Percentiles rank a stretch among this genome's conserved stretches.
phyloP scores from a whole-genome alignment of 2,113 vertebrate genomes.

The Potamarius usumacintae region DNA sequence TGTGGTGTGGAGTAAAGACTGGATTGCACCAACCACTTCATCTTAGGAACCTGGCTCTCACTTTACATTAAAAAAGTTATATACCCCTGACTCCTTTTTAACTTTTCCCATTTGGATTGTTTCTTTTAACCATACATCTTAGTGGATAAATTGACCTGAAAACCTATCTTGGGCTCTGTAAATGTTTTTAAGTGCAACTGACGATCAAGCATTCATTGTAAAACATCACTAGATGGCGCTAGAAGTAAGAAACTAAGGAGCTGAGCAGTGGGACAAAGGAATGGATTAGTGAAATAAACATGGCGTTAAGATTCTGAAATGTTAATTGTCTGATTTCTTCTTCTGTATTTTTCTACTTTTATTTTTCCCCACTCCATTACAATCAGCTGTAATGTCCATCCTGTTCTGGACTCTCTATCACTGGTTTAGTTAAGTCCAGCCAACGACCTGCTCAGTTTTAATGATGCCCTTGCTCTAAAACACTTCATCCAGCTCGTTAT shows the following conservation, averaged over 20 bases:
- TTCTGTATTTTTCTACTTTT: neutral
- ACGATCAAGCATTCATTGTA: no score
- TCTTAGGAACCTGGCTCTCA: slow-evolving; percentile 2
- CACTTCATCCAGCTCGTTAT: neutral
- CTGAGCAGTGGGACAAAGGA: neutral
- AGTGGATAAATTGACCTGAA: neutral
- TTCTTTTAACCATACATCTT: neutral
- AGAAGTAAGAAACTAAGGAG: neutral
- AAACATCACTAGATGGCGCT: slow-evolving; percentile 29
- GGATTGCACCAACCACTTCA: neutral
- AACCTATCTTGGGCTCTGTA: neutral
- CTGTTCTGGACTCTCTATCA: neutral
- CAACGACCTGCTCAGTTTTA: neutral
- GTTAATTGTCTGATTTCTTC: neutral
- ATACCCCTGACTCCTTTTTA: neutral
- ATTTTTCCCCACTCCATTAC: neutral
- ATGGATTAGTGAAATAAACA: neutral
- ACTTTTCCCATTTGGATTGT: neutral
- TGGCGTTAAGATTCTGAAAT: neutral
- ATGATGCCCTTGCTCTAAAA: neutral
- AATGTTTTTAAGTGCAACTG: neutral
- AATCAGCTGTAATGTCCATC: neutral
- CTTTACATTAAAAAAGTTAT: neutral
- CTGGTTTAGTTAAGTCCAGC: neutral
- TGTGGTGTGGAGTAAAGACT: neutral